These are phyloP conservation scores for Lasaia peninsularis DNA, from an alignment of 1,140 invertebrate species.

Conservation along the genomic window DNA sequence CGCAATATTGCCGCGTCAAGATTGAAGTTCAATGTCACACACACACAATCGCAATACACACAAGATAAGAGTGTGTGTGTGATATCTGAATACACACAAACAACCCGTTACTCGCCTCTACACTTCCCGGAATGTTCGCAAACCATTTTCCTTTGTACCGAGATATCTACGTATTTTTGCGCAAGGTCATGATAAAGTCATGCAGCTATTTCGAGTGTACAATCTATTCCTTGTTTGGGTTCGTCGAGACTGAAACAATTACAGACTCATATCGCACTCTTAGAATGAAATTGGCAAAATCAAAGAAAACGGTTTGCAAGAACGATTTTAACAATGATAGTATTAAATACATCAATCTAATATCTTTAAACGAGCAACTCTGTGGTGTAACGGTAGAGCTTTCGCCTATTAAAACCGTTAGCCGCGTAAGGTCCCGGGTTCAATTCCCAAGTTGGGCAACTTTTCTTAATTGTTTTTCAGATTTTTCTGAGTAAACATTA, in stretches of 20 bases:
- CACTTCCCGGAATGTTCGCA: conserved; percentile 70
- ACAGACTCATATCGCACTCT: no score
- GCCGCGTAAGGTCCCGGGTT: no score
- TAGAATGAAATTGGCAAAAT: no score
- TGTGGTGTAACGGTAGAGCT: no score
- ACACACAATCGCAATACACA: conserved; percentile 34
- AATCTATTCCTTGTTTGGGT: conserved; percentile 12
- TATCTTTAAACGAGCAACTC: no score
- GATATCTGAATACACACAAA: conserved; percentile 64
- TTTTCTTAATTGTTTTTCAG: no score
- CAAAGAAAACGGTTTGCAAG: no score
- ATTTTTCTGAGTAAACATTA: no score
- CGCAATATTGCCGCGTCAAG: conserved; percentile 69
- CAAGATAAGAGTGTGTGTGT: conserved; percentile 31
- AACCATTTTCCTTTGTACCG: conserved; percentile 57
- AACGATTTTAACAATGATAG: no score
- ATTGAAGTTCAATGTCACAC: conserved; percentile 75
- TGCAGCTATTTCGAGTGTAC: conserved; percentile 44
- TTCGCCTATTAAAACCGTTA: no score
- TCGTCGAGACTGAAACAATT: not conserved
- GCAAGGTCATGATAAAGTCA: conserved; percentile 68
- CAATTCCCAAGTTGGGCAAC: no score
- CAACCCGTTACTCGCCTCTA: conserved; percentile 70
- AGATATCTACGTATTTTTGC: conserved; percentile 49
- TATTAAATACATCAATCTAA: no score